Evolutionary conservation across 2,888 invertebrate species (phyloP), one percentile per base, ranked within the genome.

Genomic region (Hirudinaria manillensis): DNA sequence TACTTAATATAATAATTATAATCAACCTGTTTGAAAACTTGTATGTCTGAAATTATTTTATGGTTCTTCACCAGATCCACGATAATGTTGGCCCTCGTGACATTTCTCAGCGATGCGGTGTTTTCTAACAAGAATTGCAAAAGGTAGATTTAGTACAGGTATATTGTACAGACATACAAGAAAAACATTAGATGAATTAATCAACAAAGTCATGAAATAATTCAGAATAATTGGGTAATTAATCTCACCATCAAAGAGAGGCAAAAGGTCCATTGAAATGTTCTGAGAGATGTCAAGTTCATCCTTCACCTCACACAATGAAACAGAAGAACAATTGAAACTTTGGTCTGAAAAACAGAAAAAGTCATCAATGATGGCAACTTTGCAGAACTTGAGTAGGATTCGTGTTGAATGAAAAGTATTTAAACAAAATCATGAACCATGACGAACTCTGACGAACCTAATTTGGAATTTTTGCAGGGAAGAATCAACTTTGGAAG

Each of bases 21-120:
- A 10, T 7, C 27, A 34, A 73, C 73, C 65, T 73, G 73, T n/a
- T 73, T 73, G 45, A 73, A 73, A 24, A 73, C n/a, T 19, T 56
- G 21, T 10, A 45, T 61, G 36, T 73, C 73, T 10, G n/a, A 38
- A 34, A 73, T 34, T 21, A 73, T 27, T 51, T 10, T 32, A n/a
- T 73, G 65, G 7, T 34, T 65, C 7, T 55, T 19, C 1, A 73
- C 32, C 19, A 55, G 32, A n/a, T 34, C 55, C 73, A 73, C 32
- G 32, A 73, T 34, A 24, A 27, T 61, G 34, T 45, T 55, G 19
- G 65, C 73, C 27, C 73, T 29, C 21, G n/a, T 27, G 29, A 73
- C 55, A 34, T 65, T 73, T 4, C 73, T 56, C 34, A 56, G 36
- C 0, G 73, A 24, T 32, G 65, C 1, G n/a, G 4, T 56, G 65